phyloP scores from a whole-genome alignment of 2,113 vertebrate genomes.

The Mystacornis crossleyi region DNA sequence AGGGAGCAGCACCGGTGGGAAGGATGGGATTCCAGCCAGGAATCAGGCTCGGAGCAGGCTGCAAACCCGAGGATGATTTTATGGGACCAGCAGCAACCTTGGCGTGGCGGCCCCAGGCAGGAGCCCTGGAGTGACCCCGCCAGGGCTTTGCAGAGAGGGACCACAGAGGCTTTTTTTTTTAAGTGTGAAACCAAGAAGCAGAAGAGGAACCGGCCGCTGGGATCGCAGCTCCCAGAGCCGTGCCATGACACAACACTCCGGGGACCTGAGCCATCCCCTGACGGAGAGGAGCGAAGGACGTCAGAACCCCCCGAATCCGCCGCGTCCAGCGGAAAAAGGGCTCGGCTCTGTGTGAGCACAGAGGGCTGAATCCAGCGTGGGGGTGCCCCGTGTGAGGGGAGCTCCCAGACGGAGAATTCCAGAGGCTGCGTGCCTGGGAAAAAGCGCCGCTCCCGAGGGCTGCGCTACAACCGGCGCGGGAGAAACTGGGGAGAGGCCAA shows the following conservation, averaged over 20 bases:
- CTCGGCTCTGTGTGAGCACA: accelerated
- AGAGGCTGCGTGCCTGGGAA: not conserved
- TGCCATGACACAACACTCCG: not conserved
- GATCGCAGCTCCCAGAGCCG: not conserved
- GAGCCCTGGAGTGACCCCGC: not conserved
- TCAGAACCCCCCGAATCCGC: accelerated
- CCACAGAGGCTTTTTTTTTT: not conserved
- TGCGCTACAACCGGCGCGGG: not conserved
- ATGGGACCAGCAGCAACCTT: accelerated
- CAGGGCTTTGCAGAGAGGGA: not conserved
- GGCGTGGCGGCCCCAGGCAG: accelerated
- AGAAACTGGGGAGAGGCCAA: slow-evolving; percentile 47
- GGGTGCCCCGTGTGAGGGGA: not conserved
- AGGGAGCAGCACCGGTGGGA: not conserved
- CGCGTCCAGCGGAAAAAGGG: accelerated
- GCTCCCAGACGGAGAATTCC: not conserved
- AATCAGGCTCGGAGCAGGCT: accelerated
- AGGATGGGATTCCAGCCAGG: not conserved
- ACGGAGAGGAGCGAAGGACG: not conserved
- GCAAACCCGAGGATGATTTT: not conserved
- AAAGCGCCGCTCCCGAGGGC: not conserved
- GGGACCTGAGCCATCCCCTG: not conserved
- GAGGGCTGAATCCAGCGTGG: accelerated
- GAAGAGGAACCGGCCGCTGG: not conserved
- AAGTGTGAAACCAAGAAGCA: not conserved